Percentiles rank a stretch among this genome's conserved stretches.
Evolutionary conservation across 1,140 invertebrate genomes (phyloP).

Genomic region (Cotesia typhae): DNA sequence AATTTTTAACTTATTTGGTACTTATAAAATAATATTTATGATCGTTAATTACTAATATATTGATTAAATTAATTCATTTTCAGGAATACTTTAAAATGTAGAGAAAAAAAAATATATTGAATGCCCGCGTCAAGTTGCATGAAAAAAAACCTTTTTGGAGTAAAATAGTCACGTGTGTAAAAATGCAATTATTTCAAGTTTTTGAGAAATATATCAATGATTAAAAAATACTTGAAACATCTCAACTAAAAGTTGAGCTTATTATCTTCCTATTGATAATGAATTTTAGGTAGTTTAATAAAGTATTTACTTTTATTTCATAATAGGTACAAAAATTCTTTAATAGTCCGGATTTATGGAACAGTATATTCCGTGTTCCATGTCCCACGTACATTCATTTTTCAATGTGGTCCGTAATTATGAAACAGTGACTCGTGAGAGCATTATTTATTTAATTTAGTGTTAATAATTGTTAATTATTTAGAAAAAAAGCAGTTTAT

Average conservation of each 20-base stretch:
- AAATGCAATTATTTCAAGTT: no score
- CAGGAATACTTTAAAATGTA: background rate
- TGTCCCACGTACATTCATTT: constrained; percentile 7
- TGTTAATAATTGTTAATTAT: constrained; percentile 4
- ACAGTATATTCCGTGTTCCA: constrained; percentile 11
- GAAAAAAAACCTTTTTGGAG: no score
- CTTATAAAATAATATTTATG: no score
- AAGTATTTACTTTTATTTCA: background rate
- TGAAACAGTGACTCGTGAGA: constrained; percentile 7
- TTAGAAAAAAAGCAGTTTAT: constrained; percentile 10
- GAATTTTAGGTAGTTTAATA: constrained; percentile 7
- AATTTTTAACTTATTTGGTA: no score
- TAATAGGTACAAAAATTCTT: constrained; percentile 5
- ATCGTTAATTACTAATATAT: no score
- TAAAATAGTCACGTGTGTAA: no score
- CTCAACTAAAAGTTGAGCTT: constrained; percentile 7
- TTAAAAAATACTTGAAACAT: constrained; percentile 1
- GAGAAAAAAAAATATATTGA: constrained; percentile 10
- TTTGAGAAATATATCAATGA: no score
- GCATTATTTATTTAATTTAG: background rate
- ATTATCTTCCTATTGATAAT: constrained; percentile 4
- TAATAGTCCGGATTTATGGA: background rate
- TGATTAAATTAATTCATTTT: constrained; percentile 9
- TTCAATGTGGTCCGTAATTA: constrained; percentile 1
- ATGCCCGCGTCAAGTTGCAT: background rate